Base-by-base conservation (phyloP, 2,113 vertebrate species). In the Chaetodon trifascialis region DNA sequence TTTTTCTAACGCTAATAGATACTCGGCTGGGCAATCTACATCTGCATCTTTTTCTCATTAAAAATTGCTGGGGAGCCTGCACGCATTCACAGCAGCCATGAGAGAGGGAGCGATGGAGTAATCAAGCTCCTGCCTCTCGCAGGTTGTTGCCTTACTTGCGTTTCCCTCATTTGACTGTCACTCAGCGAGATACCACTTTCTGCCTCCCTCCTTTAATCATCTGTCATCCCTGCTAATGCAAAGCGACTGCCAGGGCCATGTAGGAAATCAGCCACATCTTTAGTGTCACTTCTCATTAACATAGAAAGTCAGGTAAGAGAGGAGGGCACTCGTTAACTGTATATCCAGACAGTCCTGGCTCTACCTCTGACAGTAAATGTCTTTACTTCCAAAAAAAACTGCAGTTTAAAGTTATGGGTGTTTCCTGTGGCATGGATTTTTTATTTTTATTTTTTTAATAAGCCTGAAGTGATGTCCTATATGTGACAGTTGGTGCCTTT, bases 41-140 rank as follows among this genome's bases (percentile, higher is more conserved):
- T 92, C 88, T 92, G 83, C 90, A 92, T 94, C 84, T 88, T 86
- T 91, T 91, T 91, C 91, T 91, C 92, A 90, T 93, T 92, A 93
- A 80, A 90, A 84, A 84, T 66, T 59, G 68, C 90, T 70, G 77
- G 80, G 84, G 81, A 80, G 89, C 73, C 77, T 74, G 88, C 87
- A 36, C 83, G 83, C n/a, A 64, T 83, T 84, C 80, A 83, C 81
- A 87, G 85, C 79, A 82, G 80, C 69, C 46, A 49, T 16, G 6
- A 44, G 56, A 73, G 84, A 64, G 54, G 1, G 59, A 85, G 56
- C 47, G 64, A 90, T 91, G 67, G 80, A 85, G 85, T 88, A 89
- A 94, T 91, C 81, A 93, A 85, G 88, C 86, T 86, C 80, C 54
- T 59, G 84, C 89, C 54, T 91, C 77, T 86, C 65, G 56, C 84